Evolutionary conservation across 2,797 vertebrate species (phyloP), one percentile per base, ranked within the genome.

Genomic region (Sitta carolinensis): DNA sequence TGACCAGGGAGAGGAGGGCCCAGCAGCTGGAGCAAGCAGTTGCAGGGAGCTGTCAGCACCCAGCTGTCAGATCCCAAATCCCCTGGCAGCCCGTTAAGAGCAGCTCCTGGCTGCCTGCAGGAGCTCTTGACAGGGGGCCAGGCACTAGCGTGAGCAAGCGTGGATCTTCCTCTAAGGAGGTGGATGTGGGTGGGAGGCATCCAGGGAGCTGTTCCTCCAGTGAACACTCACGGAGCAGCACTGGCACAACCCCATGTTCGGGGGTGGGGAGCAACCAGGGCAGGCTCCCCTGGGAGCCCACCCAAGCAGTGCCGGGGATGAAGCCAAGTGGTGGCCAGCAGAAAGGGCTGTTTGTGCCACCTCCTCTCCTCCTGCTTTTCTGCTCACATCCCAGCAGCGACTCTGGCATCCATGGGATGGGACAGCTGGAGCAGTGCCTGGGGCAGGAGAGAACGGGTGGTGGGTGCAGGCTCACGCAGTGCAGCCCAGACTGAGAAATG

Each of bases 41-140:
- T 74, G 80, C 66, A 66, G 59, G 42, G 88, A 96, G 90, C 93
- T 90, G 90, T 87, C 91, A 94, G 85, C 40, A 16, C 89, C 93
- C 64, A 42, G 81, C 86, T 93, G 89, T 89, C 89, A 83, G 87
- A 73, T 54, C 58, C 74, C 87, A 94, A 95, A 78, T 94, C 82
- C 93, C 85, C 67, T 32, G 67, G 90, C 89, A 96, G 93, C 92
- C 94, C 92, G 61, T 87, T 86, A 80, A 87, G 81, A 96, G 93
- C 96, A 87, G 87, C 78, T 95, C 87, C 80, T 23, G 40, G 81
- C 90, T 94, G 92, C 92, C 93, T 77, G 61, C 89, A 77, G 92
- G 73, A 94, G 92, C 92, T 88, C 94, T 57, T 92, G 89, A 95
- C 61, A 81, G 90, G 78, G 79, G 78, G 45, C 87, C 93, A 95